These are phyloP conservation scores for Misgurnus anguillicaudatus DNA, from an alignment of 2,113 vertebrate genomes.

Conservation along the genomic window DNA sequence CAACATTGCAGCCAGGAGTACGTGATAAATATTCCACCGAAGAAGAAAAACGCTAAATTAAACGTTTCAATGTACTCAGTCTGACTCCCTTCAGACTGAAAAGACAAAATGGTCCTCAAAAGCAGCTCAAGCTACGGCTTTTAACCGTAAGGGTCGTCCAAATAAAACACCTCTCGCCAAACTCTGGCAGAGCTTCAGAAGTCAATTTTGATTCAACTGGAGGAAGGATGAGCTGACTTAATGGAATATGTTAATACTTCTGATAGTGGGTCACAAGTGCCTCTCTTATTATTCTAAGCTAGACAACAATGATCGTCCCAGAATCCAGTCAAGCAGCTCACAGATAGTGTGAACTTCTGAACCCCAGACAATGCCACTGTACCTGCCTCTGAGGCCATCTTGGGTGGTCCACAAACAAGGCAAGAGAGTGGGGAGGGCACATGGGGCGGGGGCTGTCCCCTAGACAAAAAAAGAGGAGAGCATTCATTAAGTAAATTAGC, in stretches of 20 bases:
- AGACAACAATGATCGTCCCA: conserved; percentile 27
- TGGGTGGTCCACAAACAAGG: conserved; percentile 59
- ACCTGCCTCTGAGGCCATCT: conserved; percentile 60
- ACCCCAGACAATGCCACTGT: conserved; percentile 53
- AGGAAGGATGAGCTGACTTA: conserved; percentile 28
- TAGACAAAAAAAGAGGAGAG: conserved; percentile 56
- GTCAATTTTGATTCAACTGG: conserved; percentile 30
- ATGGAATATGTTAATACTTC: conserved; percentile 34
- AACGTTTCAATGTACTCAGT: neutral
- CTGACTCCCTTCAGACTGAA: neutral
- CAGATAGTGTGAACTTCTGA: conserved; percentile 63
- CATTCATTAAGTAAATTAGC: conserved; percentile 67
- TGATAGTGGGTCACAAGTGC: conserved; percentile 37
- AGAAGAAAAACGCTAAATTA: neutral
- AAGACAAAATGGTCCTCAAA: neutral
- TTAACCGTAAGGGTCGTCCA: conserved; percentile 23
- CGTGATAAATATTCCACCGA: neutral
- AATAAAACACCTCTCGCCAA: conserved; percentile 36
- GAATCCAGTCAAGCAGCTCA: conserved; percentile 35
- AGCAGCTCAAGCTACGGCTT: conserved; percentile 1
- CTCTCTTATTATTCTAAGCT: conserved; percentile 33
- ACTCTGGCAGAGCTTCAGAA: conserved; percentile 31
- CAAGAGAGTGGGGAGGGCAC: conserved; percentile 16
- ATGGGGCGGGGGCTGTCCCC: neutral
- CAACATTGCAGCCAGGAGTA: too few relatives aligned